Percentiles rank a stretch among this genome's conserved stretches.
Evolutionary conservation across 2,797 vertebrate species (phyloP).

Genomic region (Macropodus opercularis): DNA sequence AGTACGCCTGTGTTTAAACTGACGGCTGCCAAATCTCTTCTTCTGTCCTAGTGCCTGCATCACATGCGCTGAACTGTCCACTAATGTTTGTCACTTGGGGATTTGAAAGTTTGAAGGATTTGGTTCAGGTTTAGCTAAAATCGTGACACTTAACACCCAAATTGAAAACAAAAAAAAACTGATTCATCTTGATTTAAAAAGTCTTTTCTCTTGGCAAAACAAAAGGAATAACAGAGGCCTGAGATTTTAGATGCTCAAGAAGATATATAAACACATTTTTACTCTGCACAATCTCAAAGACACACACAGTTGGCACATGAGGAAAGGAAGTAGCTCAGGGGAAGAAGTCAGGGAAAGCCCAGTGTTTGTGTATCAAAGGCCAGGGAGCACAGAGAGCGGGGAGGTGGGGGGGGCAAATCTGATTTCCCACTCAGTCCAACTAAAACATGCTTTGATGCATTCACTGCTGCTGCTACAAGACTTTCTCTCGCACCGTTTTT

Average conservation of each 20-base stretch:
- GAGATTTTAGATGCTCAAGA: conserved; percentile 21
- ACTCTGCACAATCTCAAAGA: conserved; percentile 8
- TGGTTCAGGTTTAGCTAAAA: conserved; percentile 14
- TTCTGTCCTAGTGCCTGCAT: conserved; percentile 42
- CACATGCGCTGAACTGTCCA: conserved; percentile 19
- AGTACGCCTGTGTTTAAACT: conserved; percentile 59
- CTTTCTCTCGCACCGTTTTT: conserved; percentile 62
- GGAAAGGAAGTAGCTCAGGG: conserved; percentile 65
- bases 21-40: conserved; percentile 54
- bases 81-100: conserved; percentile 66
- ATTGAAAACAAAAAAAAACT: conserved; percentile 18
- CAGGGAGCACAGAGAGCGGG: too few relatives aligned
- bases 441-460: conserved; percentile 79
- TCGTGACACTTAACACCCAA: conserved; percentile 14
- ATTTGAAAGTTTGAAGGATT: conserved; percentile 25
- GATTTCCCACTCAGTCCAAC: conserved; percentile 73
- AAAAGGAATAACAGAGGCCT: neutral
- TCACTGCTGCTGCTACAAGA: conserved; percentile 64
- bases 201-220: conserved; percentile 6
- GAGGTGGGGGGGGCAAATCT: conserved; percentile 54
- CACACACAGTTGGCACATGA: conserved; percentile 53
- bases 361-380: conserved; percentile 76
- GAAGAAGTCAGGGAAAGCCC: conserved; percentile 74
- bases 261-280: conserved; percentile 8
- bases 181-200: neutral